Evolutionary conservation across 2,113 vertebrate species (phyloP).

Genomic region (Oryctolagus cuniculus): DNA sequence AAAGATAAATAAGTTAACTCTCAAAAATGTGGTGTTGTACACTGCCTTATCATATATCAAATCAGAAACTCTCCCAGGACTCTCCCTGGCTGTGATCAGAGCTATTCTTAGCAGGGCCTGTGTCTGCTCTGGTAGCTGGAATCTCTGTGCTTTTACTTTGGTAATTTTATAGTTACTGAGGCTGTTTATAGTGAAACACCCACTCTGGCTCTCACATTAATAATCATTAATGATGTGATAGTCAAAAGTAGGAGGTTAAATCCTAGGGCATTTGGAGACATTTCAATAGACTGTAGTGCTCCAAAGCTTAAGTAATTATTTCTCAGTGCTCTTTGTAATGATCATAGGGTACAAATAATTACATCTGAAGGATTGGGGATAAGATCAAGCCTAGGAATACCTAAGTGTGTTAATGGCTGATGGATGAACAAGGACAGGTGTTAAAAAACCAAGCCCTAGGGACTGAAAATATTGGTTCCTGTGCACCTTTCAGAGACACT

Average conservation of each 20-base stretch:
- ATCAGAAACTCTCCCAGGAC: conserved; percentile 13
- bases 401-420: not conserved
- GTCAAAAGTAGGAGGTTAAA: conserved; percentile 32
- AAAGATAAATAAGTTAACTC: conserved; percentile 72
- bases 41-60: conserved; percentile 69
- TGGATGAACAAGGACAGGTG: not conserved
- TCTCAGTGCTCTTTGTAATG: not conserved
- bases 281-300: conserved; percentile 28
- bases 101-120: conserved; percentile 45
- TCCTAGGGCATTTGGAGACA: conserved; percentile 42
- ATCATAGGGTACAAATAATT: conserved; percentile 26
- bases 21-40: conserved; percentile 66
- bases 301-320: not conserved
- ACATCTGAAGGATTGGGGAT: not conserved
- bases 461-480: not conserved
- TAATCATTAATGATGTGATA: conserved; percentile 50
- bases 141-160: conserved; percentile 26
- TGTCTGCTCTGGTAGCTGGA: not conserved
- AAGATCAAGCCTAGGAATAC: not conserved
- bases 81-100: conserved; percentile 56
- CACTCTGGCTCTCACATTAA: conserved; percentile 29
- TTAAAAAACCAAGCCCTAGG: not conserved
- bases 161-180: conserved; percentile 46
- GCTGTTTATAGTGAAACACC: not conserved
- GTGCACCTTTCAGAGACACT: not conserved